Evolutionary conservation across 2,113 vertebrate genomes (phyloP).

Genomic region (Xiphorhynchus elegans): DNA sequence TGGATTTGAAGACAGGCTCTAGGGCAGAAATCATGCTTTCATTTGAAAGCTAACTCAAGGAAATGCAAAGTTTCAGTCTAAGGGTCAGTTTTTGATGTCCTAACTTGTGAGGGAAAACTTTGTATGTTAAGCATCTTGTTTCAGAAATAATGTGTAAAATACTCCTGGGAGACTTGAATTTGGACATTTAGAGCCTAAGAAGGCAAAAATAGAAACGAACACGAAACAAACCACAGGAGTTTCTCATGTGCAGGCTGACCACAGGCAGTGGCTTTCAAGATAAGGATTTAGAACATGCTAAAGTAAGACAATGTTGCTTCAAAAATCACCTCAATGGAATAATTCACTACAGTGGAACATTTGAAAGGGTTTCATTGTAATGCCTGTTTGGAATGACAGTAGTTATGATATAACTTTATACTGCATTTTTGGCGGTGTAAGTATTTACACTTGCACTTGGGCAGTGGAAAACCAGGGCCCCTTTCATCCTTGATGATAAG

Average conservation of each 20-base stretch:
- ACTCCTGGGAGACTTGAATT: slow-evolving; percentile 33
- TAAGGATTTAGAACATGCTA: background rate
- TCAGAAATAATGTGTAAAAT: background rate
- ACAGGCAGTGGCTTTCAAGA: background rate
- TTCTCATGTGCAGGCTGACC: background rate
- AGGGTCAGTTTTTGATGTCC: background rate
- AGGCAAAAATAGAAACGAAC: background rate
- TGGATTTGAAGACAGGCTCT: slow-evolving; percentile 40
- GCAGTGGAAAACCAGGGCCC: background rate
- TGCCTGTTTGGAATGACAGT: background rate
- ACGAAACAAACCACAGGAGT: background rate
- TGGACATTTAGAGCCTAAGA: slow-evolving; percentile 30
- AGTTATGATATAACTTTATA: background rate
- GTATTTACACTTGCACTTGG: background rate
- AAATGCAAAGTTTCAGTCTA: background rate
- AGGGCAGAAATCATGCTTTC: slow-evolving; percentile 3
- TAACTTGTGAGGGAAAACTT: background rate
- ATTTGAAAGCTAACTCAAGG: slow-evolving; percentile 18
- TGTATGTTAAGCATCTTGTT: background rate
- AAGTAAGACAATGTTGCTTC: background rate
- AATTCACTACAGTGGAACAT: background rate
- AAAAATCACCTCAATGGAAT: background rate
- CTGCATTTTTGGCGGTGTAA: background rate
- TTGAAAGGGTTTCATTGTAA: background rate
- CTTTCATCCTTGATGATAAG: background rate